A percentile compares a stretch with the other conserved stretches of the same genome.
Evolutionary conservation across 2,888 invertebrate genomes (phyloP).

Genomic region (Colostygia pectinataria): DNA sequence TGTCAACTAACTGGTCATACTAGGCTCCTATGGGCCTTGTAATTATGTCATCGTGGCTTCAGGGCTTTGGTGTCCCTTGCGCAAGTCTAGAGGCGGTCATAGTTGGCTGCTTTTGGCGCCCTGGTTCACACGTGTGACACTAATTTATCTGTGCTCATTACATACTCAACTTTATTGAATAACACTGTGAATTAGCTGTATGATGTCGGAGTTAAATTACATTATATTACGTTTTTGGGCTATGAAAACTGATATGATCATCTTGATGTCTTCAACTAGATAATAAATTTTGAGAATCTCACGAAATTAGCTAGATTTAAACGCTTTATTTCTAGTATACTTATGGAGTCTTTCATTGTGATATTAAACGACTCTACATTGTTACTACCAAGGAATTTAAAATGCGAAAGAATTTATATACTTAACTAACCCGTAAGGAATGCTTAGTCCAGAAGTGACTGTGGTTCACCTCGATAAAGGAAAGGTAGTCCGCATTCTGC

Average conservation of each 20-base stretch:
- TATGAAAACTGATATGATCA: neutral
- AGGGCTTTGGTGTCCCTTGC: conserved; percentile 55
- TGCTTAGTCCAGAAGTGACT: conserved; percentile 44
- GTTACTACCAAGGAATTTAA: too few relatives aligned
- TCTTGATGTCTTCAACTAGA: too few relatives aligned
- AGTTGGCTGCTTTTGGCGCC: conserved; percentile 43
- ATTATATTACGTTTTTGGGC: conserved; percentile 4
- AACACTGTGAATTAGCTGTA: neutral
- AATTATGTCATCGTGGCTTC: conserved; percentile 54
- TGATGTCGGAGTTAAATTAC: conserved; percentile 2
- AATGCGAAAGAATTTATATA: neutral
- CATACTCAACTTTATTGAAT: conserved; percentile 15
- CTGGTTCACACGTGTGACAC: conserved; percentile 47
- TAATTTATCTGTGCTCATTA: conserved; percentile 30
- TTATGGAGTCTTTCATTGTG: too few relatives aligned
- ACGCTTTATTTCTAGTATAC: too few relatives aligned
- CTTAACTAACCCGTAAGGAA: conserved; percentile 38
- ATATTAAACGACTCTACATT: too few relatives aligned
- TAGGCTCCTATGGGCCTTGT: conserved; percentile 23
- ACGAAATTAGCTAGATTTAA: too few relatives aligned
- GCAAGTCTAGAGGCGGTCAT: conserved; percentile 41
- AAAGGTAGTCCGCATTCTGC: conserved; percentile 54
- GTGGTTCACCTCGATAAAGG: conserved; percentile 65
- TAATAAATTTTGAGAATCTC: too few relatives aligned
- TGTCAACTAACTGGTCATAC: conserved; percentile 1